Percentiles rank a stretch among this genome's conserved stretches.
Conservation (phyloP, 2,888 invertebrate genomes). For the Amiota mariae region DNA sequence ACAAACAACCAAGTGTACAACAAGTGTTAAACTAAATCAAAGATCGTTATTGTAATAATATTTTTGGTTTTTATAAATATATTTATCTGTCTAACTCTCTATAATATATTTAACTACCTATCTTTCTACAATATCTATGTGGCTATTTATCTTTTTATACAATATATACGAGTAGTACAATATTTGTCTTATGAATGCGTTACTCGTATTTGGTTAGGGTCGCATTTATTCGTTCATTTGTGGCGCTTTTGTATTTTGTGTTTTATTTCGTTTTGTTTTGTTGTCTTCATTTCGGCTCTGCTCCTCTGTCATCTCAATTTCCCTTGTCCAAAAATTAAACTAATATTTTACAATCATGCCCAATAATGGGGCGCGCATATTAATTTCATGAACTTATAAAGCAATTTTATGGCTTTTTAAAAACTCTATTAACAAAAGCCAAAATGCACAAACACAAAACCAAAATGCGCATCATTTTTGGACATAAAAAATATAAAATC, state of each 20-base stretch:
- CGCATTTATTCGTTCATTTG: slow-evolving; percentile 47
- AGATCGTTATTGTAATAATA: slow-evolving; percentile 41
- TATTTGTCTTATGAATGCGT: not conserved
- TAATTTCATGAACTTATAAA: slow-evolving; percentile 63
- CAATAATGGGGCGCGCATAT: slow-evolving; percentile 66
- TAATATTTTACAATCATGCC: slow-evolving; percentile 67
- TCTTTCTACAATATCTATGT: too few species aligned
- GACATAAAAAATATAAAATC: slow-evolving; percentile 34
- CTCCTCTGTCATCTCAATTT: too few species aligned
- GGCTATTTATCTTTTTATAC: too few species aligned
- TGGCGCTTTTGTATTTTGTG: slow-evolving; percentile 49
- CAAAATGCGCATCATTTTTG: slow-evolving; percentile 24
- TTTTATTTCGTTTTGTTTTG: not conserved
- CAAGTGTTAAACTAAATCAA: slow-evolving; percentile 56
- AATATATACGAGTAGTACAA: too few species aligned
- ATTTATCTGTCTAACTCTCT: too few species aligned
- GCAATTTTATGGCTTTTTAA: slow-evolving; percentile 66
- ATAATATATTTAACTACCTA: too few species aligned
- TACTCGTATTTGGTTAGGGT: not conserved
- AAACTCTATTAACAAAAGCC: slow-evolving; percentile 64
- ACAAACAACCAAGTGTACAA: not conserved
- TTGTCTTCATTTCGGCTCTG: too few species aligned
- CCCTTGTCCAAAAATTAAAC: slow-evolving; percentile 49
- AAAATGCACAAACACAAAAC: slow-evolving; percentile 62
- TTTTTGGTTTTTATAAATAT: slow-evolving; percentile 26